A percentile compares a stretch with the other conserved stretches of the same genome.
Evolutionary conservation across 2,888 invertebrate genomes (phyloP).

Genomic region (Podotricha telesiphe): DNA sequence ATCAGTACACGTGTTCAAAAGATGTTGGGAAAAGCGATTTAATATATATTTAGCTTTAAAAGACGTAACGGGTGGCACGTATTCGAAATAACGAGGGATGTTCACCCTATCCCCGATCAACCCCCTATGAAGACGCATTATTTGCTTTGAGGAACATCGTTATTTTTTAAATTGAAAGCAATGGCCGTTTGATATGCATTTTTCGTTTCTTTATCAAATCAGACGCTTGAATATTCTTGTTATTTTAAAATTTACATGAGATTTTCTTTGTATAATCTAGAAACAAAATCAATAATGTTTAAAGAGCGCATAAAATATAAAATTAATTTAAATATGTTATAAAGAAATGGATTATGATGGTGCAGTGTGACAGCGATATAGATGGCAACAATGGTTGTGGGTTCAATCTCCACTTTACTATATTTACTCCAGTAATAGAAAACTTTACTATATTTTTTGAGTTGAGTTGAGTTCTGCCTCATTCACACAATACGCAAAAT

Average conservation of each 20-base stretch:
- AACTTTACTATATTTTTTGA: no score
- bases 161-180: conserved; percentile 60
- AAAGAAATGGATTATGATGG: no score
- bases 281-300: neutral
- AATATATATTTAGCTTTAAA: conserved; percentile 67
- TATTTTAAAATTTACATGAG: conserved; percentile 30
- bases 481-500: no score
- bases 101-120: conserved; percentile 54
- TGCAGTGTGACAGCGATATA: no score
- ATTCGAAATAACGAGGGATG: conserved; percentile 69
- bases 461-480: no score
- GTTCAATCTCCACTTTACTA: no score
- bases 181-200: conserved; percentile 42
- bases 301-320: neutral
- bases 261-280: conserved; percentile 16
- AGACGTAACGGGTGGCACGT: conserved; percentile 61
- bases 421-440: no score
- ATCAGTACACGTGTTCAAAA: conserved; percentile 42
- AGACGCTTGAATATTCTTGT: conserved; percentile 28
- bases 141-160: conserved; percentile 64
- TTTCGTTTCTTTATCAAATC: conserved; percentile 39
- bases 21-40: conserved; percentile 69
- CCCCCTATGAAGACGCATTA: conserved; percentile 69
- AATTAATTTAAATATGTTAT: neutral
- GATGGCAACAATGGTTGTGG: no score